Evolutionary conservation across 2,113 vertebrate species (phyloP), one percentile per base, ranked within the genome.

Genomic region (Nothocercus julius): DNA sequence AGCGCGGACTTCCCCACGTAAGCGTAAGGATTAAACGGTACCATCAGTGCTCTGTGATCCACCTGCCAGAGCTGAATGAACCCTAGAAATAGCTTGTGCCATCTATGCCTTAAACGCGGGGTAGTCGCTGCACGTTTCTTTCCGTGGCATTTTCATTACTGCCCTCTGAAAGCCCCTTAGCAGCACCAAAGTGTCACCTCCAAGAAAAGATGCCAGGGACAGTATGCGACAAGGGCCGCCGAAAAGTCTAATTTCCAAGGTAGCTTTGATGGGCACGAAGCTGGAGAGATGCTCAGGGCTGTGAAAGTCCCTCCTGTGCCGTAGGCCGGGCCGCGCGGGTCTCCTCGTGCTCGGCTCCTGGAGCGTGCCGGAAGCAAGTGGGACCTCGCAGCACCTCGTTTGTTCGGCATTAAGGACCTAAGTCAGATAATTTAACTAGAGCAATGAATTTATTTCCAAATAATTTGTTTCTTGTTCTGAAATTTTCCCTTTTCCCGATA

Each of bases 391-490:
- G 81, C 28, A 67, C 75, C 19, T 5, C 13, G 25, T 18, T 80
- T 91, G 3, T 16, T 21, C 36, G 40, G 44, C 45, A 78, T 22
- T 20, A 64, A 80, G 85, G 61, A 34, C 53, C 30, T n/a, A 67
- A 92, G 73, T 81, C 75, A 34, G 56, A 10, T 79, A 45, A 82
- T 92, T 93, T 67, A 82, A 53, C 69, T 85, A 81, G 61, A 90
- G 69, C 56, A 85, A 10, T 88, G 38, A 54, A 32, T 92, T 81
- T 96, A 53, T 93, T 95, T 89, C 68, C 61, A 27, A 32, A 51
- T 73, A 84, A 30, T 92, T 72, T 87, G 14, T 87, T 92, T 93
- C 56, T 64, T 72, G 85, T 92, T 93, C 66, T 83, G 59, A 75
- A 75, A 42, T 86, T 93, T 92, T 42, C n/a, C 27, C 13, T 38